phyloP scores from a whole-genome alignment of 2,888 invertebrate species.

The Thysanoteuthis rhombus region DNA sequence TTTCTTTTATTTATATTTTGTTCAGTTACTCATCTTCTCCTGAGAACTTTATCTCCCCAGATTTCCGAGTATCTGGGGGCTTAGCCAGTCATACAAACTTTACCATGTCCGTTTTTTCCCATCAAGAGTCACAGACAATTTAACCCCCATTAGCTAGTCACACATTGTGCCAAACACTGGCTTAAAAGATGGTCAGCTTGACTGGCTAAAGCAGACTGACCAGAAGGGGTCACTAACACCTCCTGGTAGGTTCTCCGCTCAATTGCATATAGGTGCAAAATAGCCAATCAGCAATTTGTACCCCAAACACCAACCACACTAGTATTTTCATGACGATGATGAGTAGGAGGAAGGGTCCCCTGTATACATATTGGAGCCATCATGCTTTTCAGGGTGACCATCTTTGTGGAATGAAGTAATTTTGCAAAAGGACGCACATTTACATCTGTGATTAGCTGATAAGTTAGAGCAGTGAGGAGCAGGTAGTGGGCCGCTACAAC shows the following conservation, averaged over 20 bases:
- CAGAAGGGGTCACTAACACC: background rate
- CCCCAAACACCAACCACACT: background rate
- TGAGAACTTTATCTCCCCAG: background rate
- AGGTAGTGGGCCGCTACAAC: background rate
- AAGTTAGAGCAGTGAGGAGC: background rate
- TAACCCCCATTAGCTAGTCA: background rate
- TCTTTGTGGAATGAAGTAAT: background rate
- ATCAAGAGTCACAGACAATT: background rate
- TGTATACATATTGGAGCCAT: background rate
- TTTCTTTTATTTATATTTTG: background rate
- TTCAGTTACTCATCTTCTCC: background rate
- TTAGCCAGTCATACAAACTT: background rate
- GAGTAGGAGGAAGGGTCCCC: background rate
- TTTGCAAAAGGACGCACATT: background rate
- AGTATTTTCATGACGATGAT: background rate
- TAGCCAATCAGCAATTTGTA: background rate
- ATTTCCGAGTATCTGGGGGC: background rate
- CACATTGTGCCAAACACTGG: background rate
- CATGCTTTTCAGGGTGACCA: background rate
- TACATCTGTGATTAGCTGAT: constrained; percentile 12
- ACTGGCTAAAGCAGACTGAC: background rate
- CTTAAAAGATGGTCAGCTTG: background rate
- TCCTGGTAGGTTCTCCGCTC: background rate
- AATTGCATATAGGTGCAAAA: constrained; percentile 12
- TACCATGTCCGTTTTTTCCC: background rate